Base-by-base conservation (phyloP, 2,113 vertebrate species). In the Proterorhinus semilunaris region DNA sequence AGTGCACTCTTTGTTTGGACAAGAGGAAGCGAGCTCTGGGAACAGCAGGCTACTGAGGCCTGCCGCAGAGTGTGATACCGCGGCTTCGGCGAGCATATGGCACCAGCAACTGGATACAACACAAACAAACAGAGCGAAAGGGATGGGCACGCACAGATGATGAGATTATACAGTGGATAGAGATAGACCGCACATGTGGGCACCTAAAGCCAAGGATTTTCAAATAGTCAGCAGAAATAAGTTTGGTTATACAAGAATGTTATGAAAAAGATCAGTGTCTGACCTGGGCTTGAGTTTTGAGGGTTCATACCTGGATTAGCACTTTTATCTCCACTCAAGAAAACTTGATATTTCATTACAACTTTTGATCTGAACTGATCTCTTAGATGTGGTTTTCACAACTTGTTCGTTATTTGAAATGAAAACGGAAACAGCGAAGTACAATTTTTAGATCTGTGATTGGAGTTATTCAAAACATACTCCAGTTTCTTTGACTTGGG, bases 31-130 rank as follows among this genome's bases (percentile, higher is more conserved):
- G 52, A 81, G 76, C 72, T 83, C 80, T 70, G 74, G 83, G 83
- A 86, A 82, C 86, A 88, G 88, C 85, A 85, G 86, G 88, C 74
- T 72, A 68, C 82, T 86, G 75, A 82, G 80, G 70, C 74, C 75
- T 66, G 78, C 76, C 15, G 47, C 78, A 78, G 78, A 80, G 78
- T 47, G 74, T 53, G 74, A 87, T 83, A 79, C 79, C 72, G 55
- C 47, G 79, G 72, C 72, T 44, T 51, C 46, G 76, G 77, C 73
- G 44, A 83, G 76, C 87, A 87, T 86, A 86, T 90, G 84, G 82
- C 81, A 66, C 69, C 42, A 70, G 86, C 54, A 88, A 88, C 82
- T 42, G 71, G 82, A 87, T 87, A 87, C 88, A 80, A 80, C 79
- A 76, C 74, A 84, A 88, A 87, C 81, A 87, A 86, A 82, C 82